Conservation (phyloP, 1,140 invertebrate genomes). For the Maniola jurtina region DNA sequence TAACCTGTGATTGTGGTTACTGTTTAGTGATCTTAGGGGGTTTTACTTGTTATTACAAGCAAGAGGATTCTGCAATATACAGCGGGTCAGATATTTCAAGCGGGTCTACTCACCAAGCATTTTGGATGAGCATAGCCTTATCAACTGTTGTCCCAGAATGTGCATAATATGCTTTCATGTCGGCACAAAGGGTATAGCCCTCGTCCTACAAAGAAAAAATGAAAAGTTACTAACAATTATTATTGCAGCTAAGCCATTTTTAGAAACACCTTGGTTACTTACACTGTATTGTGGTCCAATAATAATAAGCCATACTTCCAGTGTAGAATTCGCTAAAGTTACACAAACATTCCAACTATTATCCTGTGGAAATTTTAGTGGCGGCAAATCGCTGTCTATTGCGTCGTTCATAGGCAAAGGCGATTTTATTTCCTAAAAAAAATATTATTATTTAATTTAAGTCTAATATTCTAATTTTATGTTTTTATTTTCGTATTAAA, state of each 20-base stretch:
- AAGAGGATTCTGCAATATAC: no score
- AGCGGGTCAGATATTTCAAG: no score
- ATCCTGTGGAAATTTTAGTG: slow-evolving; percentile 74
- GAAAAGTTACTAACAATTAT: slow-evolving; percentile 28
- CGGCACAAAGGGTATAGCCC: slow-evolving; percentile 74
- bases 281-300: slow-evolving; percentile 79
- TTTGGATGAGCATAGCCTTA: slow-evolving; percentile 63
- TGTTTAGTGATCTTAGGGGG: no score
- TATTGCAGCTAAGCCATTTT: not conserved
- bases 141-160: slow-evolving; percentile 54
- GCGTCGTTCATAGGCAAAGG: slow-evolving; percentile 43
- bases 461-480: no score
- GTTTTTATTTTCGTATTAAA: no score
- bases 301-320: slow-evolving; percentile 79
- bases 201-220: slow-evolving; percentile 66
- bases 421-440: slow-evolving; percentile 38
- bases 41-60: no score
- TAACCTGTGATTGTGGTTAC: no score
- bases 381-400: slow-evolving; percentile 63
- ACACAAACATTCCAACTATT: slow-evolving; percentile 78
- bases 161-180: slow-evolving; percentile 80
- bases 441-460: not conserved
- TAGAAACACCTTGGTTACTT: slow-evolving; percentile 39
- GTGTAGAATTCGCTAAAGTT: slow-evolving; percentile 75
- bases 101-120: slow-evolving; percentile 58